A percentile compares a stretch with the other conserved stretches of the same genome.
Evolutionary conservation across 2,113 vertebrate species (phyloP).

Genomic region (Budorcas taxicolor): DNA sequence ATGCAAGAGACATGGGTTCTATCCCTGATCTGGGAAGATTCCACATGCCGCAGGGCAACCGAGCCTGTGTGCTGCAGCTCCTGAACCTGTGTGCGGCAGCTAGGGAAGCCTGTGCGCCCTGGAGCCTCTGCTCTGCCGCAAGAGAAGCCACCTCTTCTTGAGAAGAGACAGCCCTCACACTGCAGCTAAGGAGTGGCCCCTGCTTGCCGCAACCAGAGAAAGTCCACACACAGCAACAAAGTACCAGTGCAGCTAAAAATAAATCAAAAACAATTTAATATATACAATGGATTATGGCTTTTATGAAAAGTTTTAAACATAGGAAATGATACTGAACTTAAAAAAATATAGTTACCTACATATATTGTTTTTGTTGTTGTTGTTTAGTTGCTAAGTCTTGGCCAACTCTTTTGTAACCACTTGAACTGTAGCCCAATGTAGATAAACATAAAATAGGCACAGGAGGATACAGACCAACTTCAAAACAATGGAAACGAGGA

Average conservation of each 20-base stretch:
- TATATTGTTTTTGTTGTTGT: neutral
- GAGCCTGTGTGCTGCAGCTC: neutral
- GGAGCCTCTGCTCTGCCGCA: fast-evolving
- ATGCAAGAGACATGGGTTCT: neutral
- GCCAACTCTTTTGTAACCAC: neutral
- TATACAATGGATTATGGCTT: neutral
- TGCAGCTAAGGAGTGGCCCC: neutral
- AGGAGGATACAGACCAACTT: neutral
- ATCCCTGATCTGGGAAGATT: neutral
- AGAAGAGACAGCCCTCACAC: neutral
- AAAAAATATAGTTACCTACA: neutral
- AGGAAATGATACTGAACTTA: neutral
- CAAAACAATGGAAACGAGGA: neutral
- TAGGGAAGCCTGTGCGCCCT: neutral
- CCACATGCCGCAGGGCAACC: too few species aligned
- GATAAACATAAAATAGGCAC: neutral
- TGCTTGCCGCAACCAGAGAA: neutral
- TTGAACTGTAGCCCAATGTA: neutral
- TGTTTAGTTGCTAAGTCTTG: neutral
- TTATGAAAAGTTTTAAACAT: neutral
- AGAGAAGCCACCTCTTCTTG: neutral
- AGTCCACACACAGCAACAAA: neutral
- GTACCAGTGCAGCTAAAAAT: neutral
- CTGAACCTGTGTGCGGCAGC: neutral
- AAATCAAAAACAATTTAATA: neutral